A percentile compares a stretch with the other conserved stretches of the same genome.
phyloP scores from a whole-genome alignment of 1,140 invertebrate genomes.

The Apis mellifera region DNA sequence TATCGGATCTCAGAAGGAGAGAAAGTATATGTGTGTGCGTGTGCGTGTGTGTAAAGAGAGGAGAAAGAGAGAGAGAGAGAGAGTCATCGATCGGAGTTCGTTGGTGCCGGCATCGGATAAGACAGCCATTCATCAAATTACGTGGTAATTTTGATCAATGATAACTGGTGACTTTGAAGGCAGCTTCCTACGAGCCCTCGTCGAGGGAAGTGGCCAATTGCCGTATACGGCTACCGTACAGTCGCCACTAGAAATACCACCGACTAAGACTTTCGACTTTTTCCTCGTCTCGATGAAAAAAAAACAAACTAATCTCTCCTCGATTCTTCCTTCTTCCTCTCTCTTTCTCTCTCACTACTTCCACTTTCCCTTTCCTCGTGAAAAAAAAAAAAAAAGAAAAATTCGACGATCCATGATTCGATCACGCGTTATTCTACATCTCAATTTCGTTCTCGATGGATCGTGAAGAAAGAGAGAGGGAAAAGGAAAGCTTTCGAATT shows the following conservation, averaged over 20 bases:
- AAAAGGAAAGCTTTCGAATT: too few species aligned
- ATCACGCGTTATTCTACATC: too few species aligned
- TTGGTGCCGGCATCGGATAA: slow-evolving; percentile 58
- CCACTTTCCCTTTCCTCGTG: too few species aligned
- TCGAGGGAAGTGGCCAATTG: slow-evolving; percentile 79
- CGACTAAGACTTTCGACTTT: slow-evolving; percentile 59
- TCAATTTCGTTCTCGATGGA: too few species aligned
- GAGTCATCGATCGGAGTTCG: slow-evolving; percentile 59
- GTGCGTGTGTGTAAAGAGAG: neutral
- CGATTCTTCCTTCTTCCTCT: too few species aligned
- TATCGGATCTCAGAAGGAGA: too few species aligned
- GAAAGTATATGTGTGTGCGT: too few species aligned
- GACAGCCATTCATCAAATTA: slow-evolving; percentile 72
- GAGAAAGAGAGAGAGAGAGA: neutral
- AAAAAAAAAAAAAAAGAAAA: neutral
- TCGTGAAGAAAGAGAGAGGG: too few species aligned
- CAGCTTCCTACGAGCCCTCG: slow-evolving; percentile 78
- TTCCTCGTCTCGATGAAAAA: neutral
- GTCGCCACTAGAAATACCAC: slow-evolving; percentile 74
- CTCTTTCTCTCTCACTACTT: neutral
- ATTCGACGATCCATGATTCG: neutral
- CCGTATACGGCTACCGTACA: slow-evolving; percentile 75
- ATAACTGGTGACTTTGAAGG: slow-evolving; percentile 81
- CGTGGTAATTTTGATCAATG: slow-evolving; percentile 78
- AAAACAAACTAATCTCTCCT: too few species aligned